Base-by-base conservation (phyloP, 2,797 vertebrate genomes). In the Hapalemur alaotrensis region DNA sequence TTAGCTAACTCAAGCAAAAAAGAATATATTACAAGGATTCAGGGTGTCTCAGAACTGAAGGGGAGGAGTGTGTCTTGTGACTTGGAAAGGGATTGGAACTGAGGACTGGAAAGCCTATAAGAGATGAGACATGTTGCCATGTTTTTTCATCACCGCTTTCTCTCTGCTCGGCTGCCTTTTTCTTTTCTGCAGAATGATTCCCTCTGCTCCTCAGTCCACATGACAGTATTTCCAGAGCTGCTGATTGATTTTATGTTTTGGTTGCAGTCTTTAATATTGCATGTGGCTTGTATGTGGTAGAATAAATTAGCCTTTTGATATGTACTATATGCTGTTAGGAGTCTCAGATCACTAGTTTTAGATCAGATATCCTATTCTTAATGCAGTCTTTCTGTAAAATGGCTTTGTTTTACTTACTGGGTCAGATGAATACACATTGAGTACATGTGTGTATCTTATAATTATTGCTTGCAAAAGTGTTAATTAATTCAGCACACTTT, bases 281-380 rank as follows among this genome's bases (percentile, higher is more conserved):
- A 22, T 69, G 14, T 70, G 65, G 52, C 50, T 95, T 84, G n/a
- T 38, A 18, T 65, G 32, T 88, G 78, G 81, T 93, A 76, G 43
- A 78, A 52, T 92, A 90, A 70, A 81, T 59, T 80, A 70, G 15
- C 76, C 22, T 80, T 94, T 87, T 72, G 43, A 18, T 65, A 70
- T 38, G 15, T 83, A 43, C 9, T 69, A 0, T 48, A 14, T 92
- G 61, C 41, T 81, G 35, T 67, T 95, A 79, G 32, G 82, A 52
- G 73, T 80, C n/a, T 80, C n/a, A 91, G 32, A 46, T 94, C 80
- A 65, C 59, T 94, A 15, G n/a, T 92, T 76, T 72, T 81, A 89
- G 35, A 67, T 41, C 46, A 81, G 43, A 52, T 48, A 67, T 35
- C 23, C 48, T 90, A 43, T 17, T 89, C 7, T 81, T 61, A 91